These are phyloP conservation scores for Drosophila rufa DNA, from an alignment of 1,140 invertebrate genomes.

Conservation along the genomic window DNA sequence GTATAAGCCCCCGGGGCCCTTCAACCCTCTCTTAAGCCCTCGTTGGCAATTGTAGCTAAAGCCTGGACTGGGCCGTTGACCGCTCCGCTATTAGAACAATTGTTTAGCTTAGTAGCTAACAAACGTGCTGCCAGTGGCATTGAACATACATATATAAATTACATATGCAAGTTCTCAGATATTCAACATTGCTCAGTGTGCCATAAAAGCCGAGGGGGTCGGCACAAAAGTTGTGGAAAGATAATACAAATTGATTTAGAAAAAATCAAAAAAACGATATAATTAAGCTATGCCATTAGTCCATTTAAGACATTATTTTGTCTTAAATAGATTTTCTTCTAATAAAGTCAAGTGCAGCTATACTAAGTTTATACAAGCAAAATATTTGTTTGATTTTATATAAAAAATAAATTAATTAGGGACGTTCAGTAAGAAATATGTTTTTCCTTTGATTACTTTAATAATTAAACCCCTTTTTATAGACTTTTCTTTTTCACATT, in stretches of 20 bases:
- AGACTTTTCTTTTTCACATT: no score
- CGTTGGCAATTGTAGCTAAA: not conserved
- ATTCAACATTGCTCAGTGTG: conserved; percentile 11
- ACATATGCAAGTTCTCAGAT: conserved; percentile 18
- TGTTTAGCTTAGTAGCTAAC: conserved; percentile 20
- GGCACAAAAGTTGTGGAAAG: conserved; percentile 1
- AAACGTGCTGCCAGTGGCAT: conserved; percentile 39
- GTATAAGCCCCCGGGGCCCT: not conserved
- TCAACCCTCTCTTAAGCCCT: not conserved
- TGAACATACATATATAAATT: conserved; percentile 26
- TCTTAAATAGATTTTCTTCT: no score
- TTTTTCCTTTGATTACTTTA: no score
- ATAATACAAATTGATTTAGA: not conserved
- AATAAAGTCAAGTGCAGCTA: no score
- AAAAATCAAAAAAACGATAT: not conserved
- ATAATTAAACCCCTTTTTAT: no score
- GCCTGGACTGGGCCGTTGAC: conserved; percentile 37
- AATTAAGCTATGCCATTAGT: not conserved
- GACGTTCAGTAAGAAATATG: no score
- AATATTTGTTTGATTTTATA: no score
- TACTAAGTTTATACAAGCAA: no score
- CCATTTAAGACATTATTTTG: no score
- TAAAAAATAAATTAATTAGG: no score
- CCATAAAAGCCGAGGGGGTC: conserved; percentile 6
- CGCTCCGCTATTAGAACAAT: conserved; percentile 29